A percentile compares a stretch with the other conserved stretches of the same genome.
Evolutionary conservation across 2,113 vertebrate genomes (phyloP).

Genomic region (Cacatua alba): DNA sequence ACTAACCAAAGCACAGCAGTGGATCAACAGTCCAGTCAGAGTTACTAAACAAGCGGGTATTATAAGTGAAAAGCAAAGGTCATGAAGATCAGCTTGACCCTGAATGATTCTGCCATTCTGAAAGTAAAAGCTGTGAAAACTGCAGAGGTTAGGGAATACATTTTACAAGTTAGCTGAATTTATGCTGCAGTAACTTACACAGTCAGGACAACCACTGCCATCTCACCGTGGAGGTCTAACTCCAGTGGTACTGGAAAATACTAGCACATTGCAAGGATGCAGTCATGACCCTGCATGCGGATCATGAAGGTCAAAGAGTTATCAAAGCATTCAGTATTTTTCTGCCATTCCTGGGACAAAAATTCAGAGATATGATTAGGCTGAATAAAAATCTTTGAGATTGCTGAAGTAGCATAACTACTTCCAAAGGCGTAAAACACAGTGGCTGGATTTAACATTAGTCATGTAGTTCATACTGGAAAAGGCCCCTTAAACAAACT

Average conservation of each 20-base stretch:
- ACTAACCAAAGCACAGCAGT: neutral
- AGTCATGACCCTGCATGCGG: neutral
- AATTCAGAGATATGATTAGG: neutral
- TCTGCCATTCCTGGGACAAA: neutral
- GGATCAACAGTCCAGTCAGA: neutral
- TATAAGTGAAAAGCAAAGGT: neutral
- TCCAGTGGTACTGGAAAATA: neutral
- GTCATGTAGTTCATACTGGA: neutral
- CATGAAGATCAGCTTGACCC: neutral
- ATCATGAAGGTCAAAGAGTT: neutral
- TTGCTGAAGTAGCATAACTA: neutral
- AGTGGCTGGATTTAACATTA: neutral
- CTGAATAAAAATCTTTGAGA: neutral
- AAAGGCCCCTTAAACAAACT: constrained; percentile 33
- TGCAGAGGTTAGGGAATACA: neutral
- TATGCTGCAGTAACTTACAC: neutral
- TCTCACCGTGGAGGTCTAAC: fast-evolving
- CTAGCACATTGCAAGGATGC: neutral
- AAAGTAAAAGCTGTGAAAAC: neutral
- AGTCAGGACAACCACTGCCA: neutral
- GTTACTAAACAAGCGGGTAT: neutral
- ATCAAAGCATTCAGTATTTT: neutral
- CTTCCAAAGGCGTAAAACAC: neutral
- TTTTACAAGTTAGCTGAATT: neutral
- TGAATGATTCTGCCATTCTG: neutral